phyloP scores from a whole-genome alignment of 2,888 invertebrate genomes.

The Griposia aprilina region DNA sequence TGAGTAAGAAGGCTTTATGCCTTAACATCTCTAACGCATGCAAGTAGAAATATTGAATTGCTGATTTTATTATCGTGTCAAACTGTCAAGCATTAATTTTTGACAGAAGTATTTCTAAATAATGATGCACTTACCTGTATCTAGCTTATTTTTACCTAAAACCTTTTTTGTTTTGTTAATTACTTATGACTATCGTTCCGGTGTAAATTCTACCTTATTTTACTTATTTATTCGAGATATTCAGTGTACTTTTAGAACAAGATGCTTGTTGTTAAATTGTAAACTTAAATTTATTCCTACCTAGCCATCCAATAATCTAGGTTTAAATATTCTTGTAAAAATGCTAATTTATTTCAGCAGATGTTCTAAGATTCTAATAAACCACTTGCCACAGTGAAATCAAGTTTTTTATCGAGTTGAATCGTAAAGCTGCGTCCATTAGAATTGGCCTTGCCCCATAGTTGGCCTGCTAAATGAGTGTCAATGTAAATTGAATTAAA shows the following conservation, averaged over 20 bases:
- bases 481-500: constrained; percentile 73
- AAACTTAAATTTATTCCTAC: background rate
- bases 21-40: background rate
- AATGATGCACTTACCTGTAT: too few species aligned
- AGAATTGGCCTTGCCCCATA: constrained; percentile 69
- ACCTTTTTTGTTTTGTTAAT: too few species aligned
- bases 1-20: too few species aligned
- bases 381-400: constrained; percentile 33
- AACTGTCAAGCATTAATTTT: background rate
- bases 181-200: too few species aligned
- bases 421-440: constrained; percentile 45
- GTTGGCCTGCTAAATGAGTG: constrained; percentile 69
- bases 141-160: too few species aligned
- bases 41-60: background rate
- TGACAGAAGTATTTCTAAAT: too few species aligned
- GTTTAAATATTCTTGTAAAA: background rate
- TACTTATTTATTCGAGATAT: background rate
- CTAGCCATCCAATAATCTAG: background rate
- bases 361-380: constrained; percentile 34
- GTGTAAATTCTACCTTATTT: background rate
- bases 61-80: background rate
- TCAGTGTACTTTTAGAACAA: background rate
- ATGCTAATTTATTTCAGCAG: constrained; percentile 26
- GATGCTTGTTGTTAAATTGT: background rate
- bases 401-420: constrained; percentile 55